phyloP scores from a whole-genome alignment of 92 coral and sea anemone species.

The Epizoanthus ramosus region DNA sequence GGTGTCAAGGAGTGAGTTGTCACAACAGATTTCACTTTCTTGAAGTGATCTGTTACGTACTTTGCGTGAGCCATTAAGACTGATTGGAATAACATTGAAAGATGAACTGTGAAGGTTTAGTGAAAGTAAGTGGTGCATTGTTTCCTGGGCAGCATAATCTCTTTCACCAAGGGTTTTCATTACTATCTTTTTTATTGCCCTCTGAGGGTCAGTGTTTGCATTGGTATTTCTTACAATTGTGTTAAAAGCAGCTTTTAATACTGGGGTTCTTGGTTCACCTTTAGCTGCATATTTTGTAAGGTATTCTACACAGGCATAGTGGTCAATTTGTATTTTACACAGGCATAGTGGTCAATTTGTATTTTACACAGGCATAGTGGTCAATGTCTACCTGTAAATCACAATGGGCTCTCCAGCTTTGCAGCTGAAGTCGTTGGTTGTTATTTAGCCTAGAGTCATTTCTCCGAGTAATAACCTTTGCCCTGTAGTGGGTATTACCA shows the following conservation, averaged over 20 bases:
- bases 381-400: slow-evolving; percentile 58
- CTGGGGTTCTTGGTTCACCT: slow-evolving; percentile 53
- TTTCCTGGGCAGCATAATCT: slow-evolving; percentile 69
- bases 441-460: slow-evolving; percentile 62
- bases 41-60: slow-evolving; percentile 34
- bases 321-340: too few species aligned
- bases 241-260: slow-evolving; percentile 54
- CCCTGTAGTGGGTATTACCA: slow-evolving; percentile 57
- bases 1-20: slow-evolving; percentile 48
- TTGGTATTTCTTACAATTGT: slow-evolving; percentile 29
- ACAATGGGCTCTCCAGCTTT: slow-evolving; percentile 66
- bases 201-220: slow-evolving; percentile 49
- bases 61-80: slow-evolving; percentile 68
- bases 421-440: slow-evolving; percentile 60
- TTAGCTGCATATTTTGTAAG: slow-evolving; percentile 68
- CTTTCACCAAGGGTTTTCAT: slow-evolving; percentile 72
- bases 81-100: slow-evolving; percentile 67
- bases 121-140: slow-evolving; percentile 68
- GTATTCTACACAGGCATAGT: slow-evolving; percentile 68
- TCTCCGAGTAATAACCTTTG: slow-evolving; percentile 55
- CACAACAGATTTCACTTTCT: slow-evolving; percentile 21
- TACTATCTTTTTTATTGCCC: slow-evolving; percentile 47
- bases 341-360: slow-evolving; percentile 60
- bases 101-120: slow-evolving; percentile 68
- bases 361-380: slow-evolving; percentile 66